Evolutionary conservation across 2,797 vertebrate genomes (phyloP).

Genomic region (Danio kyathit): DNA sequence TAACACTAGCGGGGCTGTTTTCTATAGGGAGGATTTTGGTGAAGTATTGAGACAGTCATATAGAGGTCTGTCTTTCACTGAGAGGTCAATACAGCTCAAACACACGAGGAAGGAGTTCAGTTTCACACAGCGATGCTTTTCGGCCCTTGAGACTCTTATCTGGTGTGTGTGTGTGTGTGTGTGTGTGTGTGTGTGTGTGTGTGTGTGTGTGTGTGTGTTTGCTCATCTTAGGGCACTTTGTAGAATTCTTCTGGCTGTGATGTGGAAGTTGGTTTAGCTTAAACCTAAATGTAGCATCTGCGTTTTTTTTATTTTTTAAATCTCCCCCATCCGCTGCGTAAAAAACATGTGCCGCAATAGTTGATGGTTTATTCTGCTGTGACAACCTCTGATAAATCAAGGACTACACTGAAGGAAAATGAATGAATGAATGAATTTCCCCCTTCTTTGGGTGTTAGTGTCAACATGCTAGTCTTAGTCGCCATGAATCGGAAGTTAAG

Average conservation of each 20-base stretch:
- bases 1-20: constrained; percentile 1
- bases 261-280: constrained; percentile 45
- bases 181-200: neutral
- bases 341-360: too few species aligned
- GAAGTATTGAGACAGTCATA: neutral
- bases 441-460: too few species aligned
- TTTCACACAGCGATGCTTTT: constrained; percentile 11
- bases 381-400: too few species aligned
- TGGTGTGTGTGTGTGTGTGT: neutral
- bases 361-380: too few species aligned
- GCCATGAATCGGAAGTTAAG: too few species aligned
- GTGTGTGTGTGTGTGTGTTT: constrained; percentile 16
- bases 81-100: neutral
- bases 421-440: too few species aligned
- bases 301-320: neutral
- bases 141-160: constrained; percentile 12
- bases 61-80: constrained; percentile 13
- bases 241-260: constrained; percentile 36
- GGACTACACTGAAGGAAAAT: too few species aligned
- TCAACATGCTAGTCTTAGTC: too few species aligned
- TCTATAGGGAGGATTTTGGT: constrained; percentile 14
- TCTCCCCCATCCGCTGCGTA: too few species aligned
- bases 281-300: constrained; percentile 28
- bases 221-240: constrained; percentile 28
- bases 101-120: constrained; percentile 8